A percentile compares a stretch with the other conserved stretches of the same genome.
Evolutionary conservation across 2,797 vertebrate genomes (phyloP).

Genomic region (Astyanax mexicanus): DNA sequence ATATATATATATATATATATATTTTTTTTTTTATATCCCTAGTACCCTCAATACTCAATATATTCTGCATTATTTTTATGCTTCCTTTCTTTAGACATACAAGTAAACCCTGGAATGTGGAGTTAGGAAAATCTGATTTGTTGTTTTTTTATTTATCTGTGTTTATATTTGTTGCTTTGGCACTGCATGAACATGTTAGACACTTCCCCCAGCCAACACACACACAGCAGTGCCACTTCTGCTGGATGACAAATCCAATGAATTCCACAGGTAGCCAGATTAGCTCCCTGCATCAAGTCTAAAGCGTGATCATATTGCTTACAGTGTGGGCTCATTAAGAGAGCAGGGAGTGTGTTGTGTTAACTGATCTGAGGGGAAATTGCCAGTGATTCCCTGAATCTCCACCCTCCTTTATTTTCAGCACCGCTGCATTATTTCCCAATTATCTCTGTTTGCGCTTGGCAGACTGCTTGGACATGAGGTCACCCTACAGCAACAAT

Average conservation of each 20-base stretch:
- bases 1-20: too few species aligned
- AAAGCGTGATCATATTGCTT: constrained; percentile 1
- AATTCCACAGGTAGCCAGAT: too few species aligned
- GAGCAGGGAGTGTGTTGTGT: neutral
- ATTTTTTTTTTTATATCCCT: too few species aligned
- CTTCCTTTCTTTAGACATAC: neutral
- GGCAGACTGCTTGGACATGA: constrained; percentile 1
- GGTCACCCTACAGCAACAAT: constrained; percentile 26
- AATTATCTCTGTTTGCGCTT: constrained; percentile 37
- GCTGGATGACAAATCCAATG: neutral
- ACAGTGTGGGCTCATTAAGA: constrained; percentile 22
- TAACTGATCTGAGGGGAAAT: constrained; percentile 26
- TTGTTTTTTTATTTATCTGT: neutral
- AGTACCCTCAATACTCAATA: too few species aligned
- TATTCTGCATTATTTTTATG: too few species aligned
- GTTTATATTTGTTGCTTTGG: neutral
- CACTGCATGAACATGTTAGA: neutral
- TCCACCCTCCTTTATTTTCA: constrained; percentile 22
- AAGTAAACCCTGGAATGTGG: neutral
- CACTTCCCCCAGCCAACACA: neutral
- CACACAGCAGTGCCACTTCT: neutral
- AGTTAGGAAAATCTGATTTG: neutral
- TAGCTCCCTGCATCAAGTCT: neutral
- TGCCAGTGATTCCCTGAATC: constrained; percentile 17
- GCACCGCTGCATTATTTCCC: constrained; percentile 32